Base-by-base conservation (phyloP, 2,113 vertebrate genomes). In the Phalacrocorax carbo region DNA sequence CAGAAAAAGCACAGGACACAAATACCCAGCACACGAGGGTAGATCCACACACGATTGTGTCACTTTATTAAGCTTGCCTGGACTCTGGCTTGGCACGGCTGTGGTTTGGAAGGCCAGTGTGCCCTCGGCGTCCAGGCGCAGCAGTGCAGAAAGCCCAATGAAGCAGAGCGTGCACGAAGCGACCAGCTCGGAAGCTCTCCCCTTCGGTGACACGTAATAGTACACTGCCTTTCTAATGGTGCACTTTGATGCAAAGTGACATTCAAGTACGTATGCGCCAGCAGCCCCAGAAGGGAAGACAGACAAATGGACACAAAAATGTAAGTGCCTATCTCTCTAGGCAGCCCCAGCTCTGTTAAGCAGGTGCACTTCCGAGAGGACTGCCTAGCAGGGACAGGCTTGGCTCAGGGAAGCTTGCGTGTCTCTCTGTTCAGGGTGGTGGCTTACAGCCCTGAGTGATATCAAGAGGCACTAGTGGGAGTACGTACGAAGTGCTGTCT, bases 31-130 rank as follows among this genome's bases (percentile, higher is more conserved):
- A 79, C 29, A 62, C 75, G 21, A 40, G 25, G 69, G 25, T 66
- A 60, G 79, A 76, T 58, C n/a, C 60, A 73, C 84, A 64, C 57
- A 44, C 23, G 76, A 0, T 1, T 38, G 34, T 38, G 42, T 88
- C 40, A 55, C 12, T 97, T 97, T 96, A 94, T 97, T 96, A 5
- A 3, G 22, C 36, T 58, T 46, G 58, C 57, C 69, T n/a, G 38
- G 49, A 6, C 69, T 73, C 29, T 15, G 62, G 66, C 26, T 14
- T 15, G 10, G 80, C 0, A 0, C 4, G 21, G 71, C 57, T 30
- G 46, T 36, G 20, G 73, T 26, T 15, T 36, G 51, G 42, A 34
- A 69, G 32, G 75, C 60, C 69, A 4, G 36, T 2, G 44, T 72
- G 93, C 51, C 76, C 7, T 1, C 19, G 18, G 75, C 73, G 77